Conservation (phyloP, 1,140 invertebrate species). For the Drosophila kurseongensis region DNA sequence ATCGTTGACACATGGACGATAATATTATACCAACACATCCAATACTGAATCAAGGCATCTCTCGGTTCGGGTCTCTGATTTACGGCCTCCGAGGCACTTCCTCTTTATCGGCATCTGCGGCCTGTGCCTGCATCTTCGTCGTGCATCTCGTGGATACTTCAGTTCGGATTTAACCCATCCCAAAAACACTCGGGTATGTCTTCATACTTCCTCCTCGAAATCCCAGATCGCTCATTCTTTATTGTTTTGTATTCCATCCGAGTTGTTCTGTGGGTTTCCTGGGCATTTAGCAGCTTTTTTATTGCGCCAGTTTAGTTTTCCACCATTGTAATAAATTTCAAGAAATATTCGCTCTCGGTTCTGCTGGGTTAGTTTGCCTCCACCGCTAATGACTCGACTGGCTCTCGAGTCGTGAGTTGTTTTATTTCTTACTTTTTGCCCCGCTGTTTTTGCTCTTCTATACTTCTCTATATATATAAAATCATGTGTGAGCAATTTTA, state of each 20-base stretch:
- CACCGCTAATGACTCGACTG: conserved; percentile 52
- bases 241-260: conserved; percentile 2
- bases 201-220: conserved; percentile 7
- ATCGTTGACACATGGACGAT: conserved; percentile 47
- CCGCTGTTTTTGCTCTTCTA: conserved; percentile 23
- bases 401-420: conserved; percentile 42
- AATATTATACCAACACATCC: conserved; percentile 55
- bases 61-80: conserved; percentile 57
- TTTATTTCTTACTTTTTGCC: conserved; percentile 17
- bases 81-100: conserved; percentile 64
- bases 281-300: conserved; percentile 50
- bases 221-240: conserved; percentile 14
- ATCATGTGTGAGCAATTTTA: conserved; percentile 67
- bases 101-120: conserved; percentile 61
- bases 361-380: conserved; percentile 31
- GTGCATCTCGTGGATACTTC: conserved; percentile 22
- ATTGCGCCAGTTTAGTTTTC: conserved; percentile 30
- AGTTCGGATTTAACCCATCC: conserved; percentile 33
- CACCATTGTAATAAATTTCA: conserved; percentile 29
- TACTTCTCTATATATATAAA: conserved; percentile 20
- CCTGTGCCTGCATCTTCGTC: conserved; percentile 35
- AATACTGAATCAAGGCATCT: conserved; percentile 39
- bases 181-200: conserved; percentile 53
- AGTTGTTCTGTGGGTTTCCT: conserved; percentile 32
- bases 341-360: conserved; percentile 25